A percentile compares a stretch with the other conserved stretches of the same genome.
Evolutionary conservation across 2,113 vertebrate species (phyloP).

Genomic region (Myrmecophaga tridactyla): DNA sequence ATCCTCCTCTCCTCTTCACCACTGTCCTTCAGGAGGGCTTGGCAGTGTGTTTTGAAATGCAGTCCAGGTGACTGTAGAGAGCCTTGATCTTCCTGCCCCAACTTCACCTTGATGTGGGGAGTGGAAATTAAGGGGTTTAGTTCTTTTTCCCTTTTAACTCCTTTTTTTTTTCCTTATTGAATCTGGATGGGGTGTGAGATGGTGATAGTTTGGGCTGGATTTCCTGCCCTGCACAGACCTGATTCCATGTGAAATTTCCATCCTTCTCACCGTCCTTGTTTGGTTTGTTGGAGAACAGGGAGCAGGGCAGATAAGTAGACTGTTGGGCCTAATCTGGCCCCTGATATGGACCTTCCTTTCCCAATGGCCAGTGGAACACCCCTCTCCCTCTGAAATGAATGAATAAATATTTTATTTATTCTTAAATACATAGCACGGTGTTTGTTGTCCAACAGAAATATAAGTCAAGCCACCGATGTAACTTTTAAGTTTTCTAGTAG

Average conservation of each 20-base stretch:
- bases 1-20: neutral
- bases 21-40: neutral
- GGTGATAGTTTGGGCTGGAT: neutral
- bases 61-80: neutral
- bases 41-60: neutral
- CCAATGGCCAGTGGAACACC: neutral
- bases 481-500: slow-evolving; percentile 23
- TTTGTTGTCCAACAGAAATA: neutral
- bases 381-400: neutral
- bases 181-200: neutral
- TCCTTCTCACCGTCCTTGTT: neutral
- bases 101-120: neutral
- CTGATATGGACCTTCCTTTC: neutral
- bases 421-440: neutral
- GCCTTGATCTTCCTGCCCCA: neutral
- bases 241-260: neutral
- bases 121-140: neutral
- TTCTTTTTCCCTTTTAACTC: neutral
- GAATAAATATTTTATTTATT: neutral
- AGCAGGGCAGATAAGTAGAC: neutral
- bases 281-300: neutral
- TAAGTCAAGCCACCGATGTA: neutral
- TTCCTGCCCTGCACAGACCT: neutral
- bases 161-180: neutral
- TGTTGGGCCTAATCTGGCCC: neutral